Base-by-base conservation (phyloP, 1,140 invertebrate genomes). In the Leucophenga varia region DNA sequence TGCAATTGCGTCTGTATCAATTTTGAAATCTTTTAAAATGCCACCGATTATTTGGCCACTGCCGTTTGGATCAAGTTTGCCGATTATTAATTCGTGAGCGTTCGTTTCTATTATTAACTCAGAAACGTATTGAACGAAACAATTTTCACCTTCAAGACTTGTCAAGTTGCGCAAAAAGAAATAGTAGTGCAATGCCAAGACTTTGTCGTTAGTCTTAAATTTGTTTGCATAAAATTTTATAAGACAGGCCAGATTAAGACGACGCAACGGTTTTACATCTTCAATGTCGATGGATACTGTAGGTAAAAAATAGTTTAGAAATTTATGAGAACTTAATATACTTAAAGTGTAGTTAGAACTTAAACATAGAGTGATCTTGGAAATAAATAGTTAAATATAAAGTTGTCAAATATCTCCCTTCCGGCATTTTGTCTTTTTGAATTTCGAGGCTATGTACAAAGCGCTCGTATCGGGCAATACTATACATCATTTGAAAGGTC, bases 141-240 rank as follows among this genome's bases (percentile, higher is more conserved):
- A 81, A 65, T 91, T 93, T 43, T 88, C 83, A 22, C 86, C 87
- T 54, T 85, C 81, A 4, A 83, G 79, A 64, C 87, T 86, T 58
- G 84, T 86, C 52, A 91, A 77, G 59, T 86, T 84, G 57, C 89
- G 90, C 14, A 97, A 77, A 57, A 93, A 86, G 76, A 88, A 96
- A 63, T 91, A 90, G 72, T 98, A 97, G 60, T 97, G 89, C 3
- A 97, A 72, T 3, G 93, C 93, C 68, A 96, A 93, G 47, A 87
- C 84, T 0, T 90, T 86, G 77, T 95, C 91, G 4, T 86, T 88
- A 1, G 84, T 79, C 77, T 97, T 92, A 77, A 98, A 97, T 61
- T 89, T 89, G 55, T 88, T 85, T 1, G 92, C 92, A 69, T 95
- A 97, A 25, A 93, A 79, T 45, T 92, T 84, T 44, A 97, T 84